These are phyloP conservation scores for Paraescarpia echinospica DNA, from an alignment of 1,140 invertebrate species.

Conservation along the genomic window DNA sequence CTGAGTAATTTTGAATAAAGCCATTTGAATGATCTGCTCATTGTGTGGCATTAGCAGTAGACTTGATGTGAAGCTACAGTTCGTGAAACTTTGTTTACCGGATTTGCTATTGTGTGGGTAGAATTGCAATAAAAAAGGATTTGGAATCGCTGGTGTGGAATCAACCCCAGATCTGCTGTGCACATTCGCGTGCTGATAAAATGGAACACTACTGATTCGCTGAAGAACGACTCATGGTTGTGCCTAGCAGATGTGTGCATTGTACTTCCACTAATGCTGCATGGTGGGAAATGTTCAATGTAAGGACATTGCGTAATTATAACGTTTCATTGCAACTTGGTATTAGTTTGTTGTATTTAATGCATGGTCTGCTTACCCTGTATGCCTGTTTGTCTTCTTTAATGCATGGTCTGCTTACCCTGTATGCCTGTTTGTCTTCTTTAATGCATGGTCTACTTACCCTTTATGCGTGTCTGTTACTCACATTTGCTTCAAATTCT, in stretches of 20 bases:
- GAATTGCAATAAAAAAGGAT: no score
- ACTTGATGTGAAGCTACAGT: no score
- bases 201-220: background rate
- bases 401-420: no score
- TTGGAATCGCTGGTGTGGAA: no score
- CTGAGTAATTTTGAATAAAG: no score
- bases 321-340: background rate
- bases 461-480: background rate
- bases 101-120: no score
- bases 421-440: background rate
- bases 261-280: background rate
- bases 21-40: no score
- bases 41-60: no score
- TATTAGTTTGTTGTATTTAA: background rate
- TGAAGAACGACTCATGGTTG: background rate
- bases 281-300: background rate
- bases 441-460: background rate
- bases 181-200: background rate
- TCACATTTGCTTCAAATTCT: background rate
- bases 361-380: no score
- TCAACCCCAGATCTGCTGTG: no score
- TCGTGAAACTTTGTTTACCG: no score
- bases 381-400: background rate
- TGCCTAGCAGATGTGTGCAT: background rate
- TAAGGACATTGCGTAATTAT: background rate